Evolutionary conservation across 2,888 invertebrate species (phyloP).

Genomic region (Arrhopalites spinosus): DNA sequence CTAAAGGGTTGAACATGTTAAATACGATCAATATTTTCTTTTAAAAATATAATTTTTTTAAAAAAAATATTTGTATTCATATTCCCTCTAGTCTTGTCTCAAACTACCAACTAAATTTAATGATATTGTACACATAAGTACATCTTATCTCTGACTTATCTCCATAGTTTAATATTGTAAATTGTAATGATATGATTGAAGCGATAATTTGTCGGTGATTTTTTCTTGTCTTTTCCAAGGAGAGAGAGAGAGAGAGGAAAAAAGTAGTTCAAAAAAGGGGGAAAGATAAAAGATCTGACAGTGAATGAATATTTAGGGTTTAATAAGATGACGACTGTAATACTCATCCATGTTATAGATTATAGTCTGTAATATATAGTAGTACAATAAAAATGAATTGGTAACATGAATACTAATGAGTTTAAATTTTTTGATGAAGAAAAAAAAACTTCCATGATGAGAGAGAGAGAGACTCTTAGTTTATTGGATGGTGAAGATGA

Average conservation of each 20-base stretch:
- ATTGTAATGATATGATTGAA: not conserved
- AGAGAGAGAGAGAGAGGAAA: not conserved
- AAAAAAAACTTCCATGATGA: not conserved
- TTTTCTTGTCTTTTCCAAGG: not conserved
- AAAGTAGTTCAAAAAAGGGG: not conserved
- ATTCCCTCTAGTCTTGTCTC: no score
- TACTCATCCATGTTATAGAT: not conserved
- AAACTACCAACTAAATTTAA: no score
- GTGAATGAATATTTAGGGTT: not conserved
- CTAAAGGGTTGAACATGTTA: no score
- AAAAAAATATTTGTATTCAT: no score
- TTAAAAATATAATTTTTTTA: no score
- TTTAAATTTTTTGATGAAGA: constrained; percentile 15
- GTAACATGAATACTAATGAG: constrained; percentile 5
- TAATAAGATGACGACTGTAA: not conserved
- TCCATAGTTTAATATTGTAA: no score
- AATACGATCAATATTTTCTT: constrained; percentile 23
- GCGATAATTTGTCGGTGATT: constrained; percentile 21
- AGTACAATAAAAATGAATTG: not conserved
- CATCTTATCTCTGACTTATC: no score
- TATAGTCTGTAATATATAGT: no score
- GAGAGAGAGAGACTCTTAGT: not conserved
- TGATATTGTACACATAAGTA: no score
- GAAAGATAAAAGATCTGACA: not conserved
- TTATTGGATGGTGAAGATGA: constrained; percentile 5